Evolutionary conservation across 1,140 invertebrate species (phyloP).

Genomic region (Sarcophaga bullata): DNA sequence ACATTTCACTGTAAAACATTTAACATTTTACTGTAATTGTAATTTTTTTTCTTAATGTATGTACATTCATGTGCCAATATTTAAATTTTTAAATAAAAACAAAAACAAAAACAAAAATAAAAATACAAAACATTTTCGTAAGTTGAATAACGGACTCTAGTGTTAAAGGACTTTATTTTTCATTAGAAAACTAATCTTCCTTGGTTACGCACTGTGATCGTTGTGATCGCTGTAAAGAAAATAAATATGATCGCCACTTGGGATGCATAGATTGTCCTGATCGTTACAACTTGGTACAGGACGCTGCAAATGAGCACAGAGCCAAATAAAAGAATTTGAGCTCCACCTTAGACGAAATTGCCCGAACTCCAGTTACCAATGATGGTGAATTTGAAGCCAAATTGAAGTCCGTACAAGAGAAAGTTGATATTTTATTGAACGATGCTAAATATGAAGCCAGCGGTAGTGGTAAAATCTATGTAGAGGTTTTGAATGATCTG

Average conservation of each 20-base stretch:
- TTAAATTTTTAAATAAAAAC: background rate
- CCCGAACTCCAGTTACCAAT: slow-evolving; percentile 84
- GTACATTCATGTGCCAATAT: slow-evolving; percentile 21
- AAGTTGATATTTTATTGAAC: slow-evolving; percentile 76
- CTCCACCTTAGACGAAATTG: slow-evolving; percentile 67
- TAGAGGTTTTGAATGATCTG: slow-evolving; percentile 76
- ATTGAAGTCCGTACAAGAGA: slow-evolving; percentile 75
- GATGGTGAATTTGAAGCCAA: slow-evolving; percentile 85
- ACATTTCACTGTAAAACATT: too few species aligned
- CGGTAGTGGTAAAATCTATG: slow-evolving; percentile 72
- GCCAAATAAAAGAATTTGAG: slow-evolving; percentile 79
- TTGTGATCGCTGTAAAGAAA: slow-evolving; percentile 95
- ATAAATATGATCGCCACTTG: slow-evolving; percentile 85
- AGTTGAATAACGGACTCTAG: too few species aligned
- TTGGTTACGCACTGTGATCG: too few species aligned
- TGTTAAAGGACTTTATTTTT: too few species aligned
- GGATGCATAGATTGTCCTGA: slow-evolving; percentile 91
- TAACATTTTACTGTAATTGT: too few species aligned
- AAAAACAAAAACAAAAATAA: too few species aligned
- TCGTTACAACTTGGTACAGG: slow-evolving; percentile 93
- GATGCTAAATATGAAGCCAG: slow-evolving; percentile 76
- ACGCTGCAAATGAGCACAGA: slow-evolving; percentile 85
- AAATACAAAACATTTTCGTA: too few species aligned
- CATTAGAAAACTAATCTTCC: too few species aligned
- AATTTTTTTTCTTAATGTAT: background rate